phyloP scores from a whole-genome alignment of 2,888 invertebrate species.

The Synergus laeviventris region DNA sequence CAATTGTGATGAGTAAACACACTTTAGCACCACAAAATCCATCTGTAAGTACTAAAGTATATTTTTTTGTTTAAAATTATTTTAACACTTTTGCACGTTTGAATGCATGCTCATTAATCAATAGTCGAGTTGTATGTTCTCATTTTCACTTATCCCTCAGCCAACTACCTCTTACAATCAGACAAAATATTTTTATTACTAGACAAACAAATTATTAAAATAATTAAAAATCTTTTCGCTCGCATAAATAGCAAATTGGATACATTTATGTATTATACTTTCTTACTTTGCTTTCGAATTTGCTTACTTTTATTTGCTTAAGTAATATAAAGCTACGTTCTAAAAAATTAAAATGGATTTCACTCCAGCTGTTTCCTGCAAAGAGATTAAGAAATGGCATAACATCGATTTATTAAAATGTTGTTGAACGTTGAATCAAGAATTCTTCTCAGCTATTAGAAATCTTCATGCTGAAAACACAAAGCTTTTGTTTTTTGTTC shows the following conservation, averaged over 20 bases:
- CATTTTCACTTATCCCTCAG: not conserved
- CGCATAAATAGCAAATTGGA: not conserved
- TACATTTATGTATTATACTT: not conserved
- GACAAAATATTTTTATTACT: not conserved
- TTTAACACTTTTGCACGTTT: slow-evolving; percentile 36
- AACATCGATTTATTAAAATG: too few relatives aligned
- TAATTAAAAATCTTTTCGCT: not conserved
- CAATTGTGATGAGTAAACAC: slow-evolving; percentile 96
- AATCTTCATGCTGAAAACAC: too few relatives aligned
- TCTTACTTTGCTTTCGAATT: too few relatives aligned
- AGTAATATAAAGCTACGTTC: too few relatives aligned
- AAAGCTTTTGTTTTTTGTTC: too few relatives aligned
- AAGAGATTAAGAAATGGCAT: too few relatives aligned
- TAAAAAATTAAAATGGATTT: too few relatives aligned
- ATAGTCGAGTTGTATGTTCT: not conserved
- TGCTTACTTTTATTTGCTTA: too few relatives aligned
- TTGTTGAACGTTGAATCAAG: too few relatives aligned
- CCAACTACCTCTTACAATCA: not conserved
- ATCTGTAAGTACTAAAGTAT: slow-evolving; percentile 77
- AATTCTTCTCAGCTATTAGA: too few relatives aligned
- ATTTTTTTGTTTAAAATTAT: slow-evolving; percentile 38
- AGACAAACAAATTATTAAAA: not conserved
- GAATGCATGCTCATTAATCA: not conserved
- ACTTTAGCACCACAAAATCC: slow-evolving; percentile 86
- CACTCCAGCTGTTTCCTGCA: too few relatives aligned